phyloP scores from a whole-genome alignment of 1,140 invertebrate species.

The Calliopsis andreniformis region DNA sequence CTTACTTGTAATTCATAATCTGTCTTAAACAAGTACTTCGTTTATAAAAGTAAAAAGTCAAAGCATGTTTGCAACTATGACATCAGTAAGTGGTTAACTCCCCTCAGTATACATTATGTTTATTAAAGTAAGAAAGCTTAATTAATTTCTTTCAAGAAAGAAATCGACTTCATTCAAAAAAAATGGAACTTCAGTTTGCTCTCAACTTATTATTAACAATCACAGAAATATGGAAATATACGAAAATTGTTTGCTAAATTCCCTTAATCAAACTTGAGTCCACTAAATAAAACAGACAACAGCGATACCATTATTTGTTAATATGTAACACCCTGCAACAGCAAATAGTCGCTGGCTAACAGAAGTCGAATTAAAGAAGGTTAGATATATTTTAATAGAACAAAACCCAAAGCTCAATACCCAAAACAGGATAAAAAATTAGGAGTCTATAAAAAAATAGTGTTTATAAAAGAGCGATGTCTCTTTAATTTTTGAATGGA shows the following conservation, averaged over 20 bases:
- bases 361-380: too few relatives aligned
- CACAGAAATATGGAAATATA: too few relatives aligned
- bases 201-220: too few relatives aligned
- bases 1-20: too few relatives aligned
- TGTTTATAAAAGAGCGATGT: neutral
- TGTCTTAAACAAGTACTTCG: neutral
- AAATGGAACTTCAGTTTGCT: too few relatives aligned
- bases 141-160: neutral
- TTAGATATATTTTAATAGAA: too few relatives aligned
- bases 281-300: too few relatives aligned
- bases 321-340: neutral
- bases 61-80: conserved; percentile 26
- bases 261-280: neutral
- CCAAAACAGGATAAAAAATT: neutral
- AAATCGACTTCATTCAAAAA: too few relatives aligned
- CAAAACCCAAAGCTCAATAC: too few relatives aligned
- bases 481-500: conserved; percentile 1
- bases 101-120: neutral
- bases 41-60: neutral
- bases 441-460: neutral
- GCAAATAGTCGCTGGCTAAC: too few relatives aligned
- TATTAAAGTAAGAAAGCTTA: conserved; percentile 3
- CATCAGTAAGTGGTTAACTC: neutral
- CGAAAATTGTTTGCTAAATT: neutral
- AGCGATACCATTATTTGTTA: neutral